A percentile compares a stretch with the other conserved stretches of the same genome.
phyloP scores from a whole-genome alignment of 2,888 invertebrate genomes.

The Callimorpha dominula region DNA sequence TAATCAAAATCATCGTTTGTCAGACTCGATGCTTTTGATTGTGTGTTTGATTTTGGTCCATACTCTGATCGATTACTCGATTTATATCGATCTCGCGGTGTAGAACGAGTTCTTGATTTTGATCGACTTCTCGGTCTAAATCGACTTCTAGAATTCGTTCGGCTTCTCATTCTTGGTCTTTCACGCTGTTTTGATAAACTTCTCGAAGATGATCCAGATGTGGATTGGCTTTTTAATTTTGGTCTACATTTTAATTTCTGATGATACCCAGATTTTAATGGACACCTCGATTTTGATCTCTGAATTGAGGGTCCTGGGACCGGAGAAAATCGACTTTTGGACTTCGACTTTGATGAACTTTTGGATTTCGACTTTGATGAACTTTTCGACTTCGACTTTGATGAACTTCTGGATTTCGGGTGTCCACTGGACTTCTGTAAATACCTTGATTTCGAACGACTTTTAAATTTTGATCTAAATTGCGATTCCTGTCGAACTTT shows the following conservation, averaged over 20 bases:
- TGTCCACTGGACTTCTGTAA: background rate
- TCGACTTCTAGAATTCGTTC: conserved; percentile 12
- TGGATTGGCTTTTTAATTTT: background rate
- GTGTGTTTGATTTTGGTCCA: background rate
- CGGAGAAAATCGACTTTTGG: conserved; percentile 1
- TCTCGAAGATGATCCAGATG: background rate
- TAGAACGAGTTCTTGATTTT: conserved; percentile 3
- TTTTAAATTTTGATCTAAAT: conserved; percentile 1
- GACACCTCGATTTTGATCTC: conserved; percentile 2
- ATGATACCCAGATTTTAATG: background rate
- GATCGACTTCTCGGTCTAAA: background rate
- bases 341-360: conserved; percentile 6
- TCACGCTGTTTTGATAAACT: background rate
- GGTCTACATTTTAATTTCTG: conserved; percentile 1
- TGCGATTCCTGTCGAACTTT: background rate
- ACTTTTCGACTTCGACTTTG: conserved; percentile 3
- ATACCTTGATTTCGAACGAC: background rate
- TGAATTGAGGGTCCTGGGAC: background rate
- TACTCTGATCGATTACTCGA: conserved; percentile 1
- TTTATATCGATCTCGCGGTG: background rate
- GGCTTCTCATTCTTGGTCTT: conserved; percentile 4
- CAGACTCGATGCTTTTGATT: background rate
- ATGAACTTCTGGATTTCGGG: background rate
- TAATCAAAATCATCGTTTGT: background rate
- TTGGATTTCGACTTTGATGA: background rate